Evolutionary conservation across 2,888 invertebrate genomes (phyloP).

Genomic region (Nemurella pictetii): DNA sequence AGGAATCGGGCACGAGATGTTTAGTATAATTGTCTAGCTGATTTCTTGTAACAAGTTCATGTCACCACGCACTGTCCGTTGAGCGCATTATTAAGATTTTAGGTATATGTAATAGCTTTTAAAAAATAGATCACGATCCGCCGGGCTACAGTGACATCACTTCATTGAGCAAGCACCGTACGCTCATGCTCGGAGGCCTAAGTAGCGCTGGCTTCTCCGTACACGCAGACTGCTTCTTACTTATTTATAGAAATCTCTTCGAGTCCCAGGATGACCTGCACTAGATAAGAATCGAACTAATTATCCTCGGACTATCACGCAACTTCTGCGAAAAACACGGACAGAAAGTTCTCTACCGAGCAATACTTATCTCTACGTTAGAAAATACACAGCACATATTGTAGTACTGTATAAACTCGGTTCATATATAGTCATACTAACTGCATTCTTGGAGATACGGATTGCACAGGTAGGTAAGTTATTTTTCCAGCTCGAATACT

Average conservation of each 20-base stretch:
- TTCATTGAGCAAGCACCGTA: background rate
- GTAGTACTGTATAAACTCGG: no score
- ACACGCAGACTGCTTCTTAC: background rate
- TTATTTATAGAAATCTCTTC: background rate
- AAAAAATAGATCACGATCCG: background rate
- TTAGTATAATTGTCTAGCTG: background rate
- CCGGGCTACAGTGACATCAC: background rate
- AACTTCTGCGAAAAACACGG: slow-evolving; percentile 4
- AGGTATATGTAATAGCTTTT: background rate
- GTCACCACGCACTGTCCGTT: background rate
- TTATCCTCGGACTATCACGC: slow-evolving; percentile 14
- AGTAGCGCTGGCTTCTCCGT: background rate
- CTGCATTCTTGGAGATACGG: no score
- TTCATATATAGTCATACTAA: no score
- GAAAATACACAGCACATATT: no score
- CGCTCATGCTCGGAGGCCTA: background rate
- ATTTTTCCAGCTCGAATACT: no score
- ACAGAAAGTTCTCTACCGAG: background rate
- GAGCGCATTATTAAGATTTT: background rate
- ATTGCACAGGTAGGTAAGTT: no score
- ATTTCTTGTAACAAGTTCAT: background rate
- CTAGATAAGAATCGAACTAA: slow-evolving; percentile 9
- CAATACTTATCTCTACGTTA: no score
- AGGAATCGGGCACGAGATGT: background rate
- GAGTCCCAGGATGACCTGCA: background rate